phyloP scores from a whole-genome alignment of 2,888 invertebrate genomes.

The Macaria liturata region DNA sequence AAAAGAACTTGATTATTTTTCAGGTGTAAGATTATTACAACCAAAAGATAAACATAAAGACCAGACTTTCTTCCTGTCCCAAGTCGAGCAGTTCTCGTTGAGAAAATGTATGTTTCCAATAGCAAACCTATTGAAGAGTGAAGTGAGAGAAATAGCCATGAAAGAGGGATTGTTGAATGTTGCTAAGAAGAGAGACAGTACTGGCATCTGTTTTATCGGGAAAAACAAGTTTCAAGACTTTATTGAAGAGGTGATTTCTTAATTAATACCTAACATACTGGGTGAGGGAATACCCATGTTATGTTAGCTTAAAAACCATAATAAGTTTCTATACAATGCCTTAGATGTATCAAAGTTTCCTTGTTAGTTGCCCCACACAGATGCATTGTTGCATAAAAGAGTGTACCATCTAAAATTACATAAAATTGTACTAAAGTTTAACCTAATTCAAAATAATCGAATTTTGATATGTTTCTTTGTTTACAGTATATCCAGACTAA shows the following conservation, averaged over 20 bases:
- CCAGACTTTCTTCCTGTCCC: conserved; percentile 97
- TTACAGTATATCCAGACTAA: conserved; percentile 90
- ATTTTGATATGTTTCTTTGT: conserved; percentile 6
- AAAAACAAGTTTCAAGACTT: conserved; percentile 93
- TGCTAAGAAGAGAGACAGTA: conserved; percentile 91
- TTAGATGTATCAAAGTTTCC: too few species aligned
- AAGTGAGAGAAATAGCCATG: conserved; percentile 91
- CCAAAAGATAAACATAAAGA: conserved; percentile 92
- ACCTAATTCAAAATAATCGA: too few species aligned
- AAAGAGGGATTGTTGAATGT: conserved; percentile 86
- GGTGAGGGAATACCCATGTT: background rate
- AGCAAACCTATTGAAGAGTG: conserved; percentile 88
- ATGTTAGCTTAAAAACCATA: too few species aligned
- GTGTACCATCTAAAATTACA: too few species aligned
- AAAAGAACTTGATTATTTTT: conserved; percentile 29
- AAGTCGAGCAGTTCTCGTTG: conserved; percentile 90
- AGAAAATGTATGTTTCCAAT: conserved; percentile 95
- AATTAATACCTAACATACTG: conserved; percentile 67
- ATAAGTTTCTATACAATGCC: too few species aligned
- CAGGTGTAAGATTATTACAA: conserved; percentile 87
- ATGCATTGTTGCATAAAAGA: too few species aligned
- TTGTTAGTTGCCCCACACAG: too few species aligned
- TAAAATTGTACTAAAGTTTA: too few species aligned
- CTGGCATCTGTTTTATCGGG: conserved; percentile 99
- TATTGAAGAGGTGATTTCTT: conserved; percentile 94